Conservation (phyloP, 2,888 invertebrate species). For the Leistus spinibarbis region DNA sequence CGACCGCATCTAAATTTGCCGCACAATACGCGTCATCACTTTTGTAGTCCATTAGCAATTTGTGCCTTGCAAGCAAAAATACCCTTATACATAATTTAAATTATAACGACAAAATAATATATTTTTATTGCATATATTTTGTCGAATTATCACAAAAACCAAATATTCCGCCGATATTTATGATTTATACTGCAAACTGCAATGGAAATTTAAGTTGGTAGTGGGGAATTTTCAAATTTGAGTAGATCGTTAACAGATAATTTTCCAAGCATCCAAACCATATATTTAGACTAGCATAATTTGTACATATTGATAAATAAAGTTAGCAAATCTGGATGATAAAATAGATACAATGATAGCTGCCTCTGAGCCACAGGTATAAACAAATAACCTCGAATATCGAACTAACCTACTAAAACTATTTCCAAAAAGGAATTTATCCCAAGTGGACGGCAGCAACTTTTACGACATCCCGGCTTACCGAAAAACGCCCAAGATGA, state of each 20-base stretch:
- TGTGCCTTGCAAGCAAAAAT: too few species aligned
- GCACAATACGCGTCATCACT: too few species aligned
- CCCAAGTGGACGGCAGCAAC: constrained; percentile 84
- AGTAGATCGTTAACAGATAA: background rate
- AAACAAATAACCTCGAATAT: constrained; percentile 38
- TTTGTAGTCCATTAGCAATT: too few species aligned
- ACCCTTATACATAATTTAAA: too few species aligned
- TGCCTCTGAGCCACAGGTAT: constrained; percentile 88
- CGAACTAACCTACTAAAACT: background rate
- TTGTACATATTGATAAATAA: constrained; percentile 44
- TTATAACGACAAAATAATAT: too few species aligned
- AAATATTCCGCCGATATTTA: too few species aligned
- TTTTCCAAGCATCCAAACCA: background rate
- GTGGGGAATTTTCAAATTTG: background rate
- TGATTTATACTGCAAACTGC: too few species aligned
- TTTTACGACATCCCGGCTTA: constrained; percentile 77
- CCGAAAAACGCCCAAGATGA: constrained; percentile 55
- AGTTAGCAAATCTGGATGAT: constrained; percentile 86
- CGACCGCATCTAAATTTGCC: too few species aligned
- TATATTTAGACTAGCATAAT: constrained; percentile 14
- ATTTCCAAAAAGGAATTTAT: constrained; percentile 72
- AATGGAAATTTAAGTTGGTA: too few species aligned
- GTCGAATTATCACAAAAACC: too few species aligned
- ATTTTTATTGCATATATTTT: too few species aligned
- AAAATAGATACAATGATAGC: constrained; percentile 83